phyloP scores from a whole-genome alignment of 2,113 vertebrate species.

The Ondatra zibethicus region DNA sequence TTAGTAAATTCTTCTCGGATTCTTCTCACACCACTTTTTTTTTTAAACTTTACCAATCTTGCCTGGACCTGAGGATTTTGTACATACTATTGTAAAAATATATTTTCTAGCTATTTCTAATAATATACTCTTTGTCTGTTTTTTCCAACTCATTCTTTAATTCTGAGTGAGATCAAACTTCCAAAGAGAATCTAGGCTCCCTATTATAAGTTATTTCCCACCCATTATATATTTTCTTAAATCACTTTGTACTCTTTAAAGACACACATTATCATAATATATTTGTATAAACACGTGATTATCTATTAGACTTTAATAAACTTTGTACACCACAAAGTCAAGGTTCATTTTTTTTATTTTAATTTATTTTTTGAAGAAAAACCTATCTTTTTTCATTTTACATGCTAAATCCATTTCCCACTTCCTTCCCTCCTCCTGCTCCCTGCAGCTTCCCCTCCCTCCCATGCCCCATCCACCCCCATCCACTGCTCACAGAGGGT shows the following conservation, averaged over 20 bases:
- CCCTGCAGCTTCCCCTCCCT: no score
- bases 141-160: neutral
- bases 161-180: slow-evolving; percentile 1
- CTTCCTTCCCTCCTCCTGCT: no score
- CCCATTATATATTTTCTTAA: neutral
- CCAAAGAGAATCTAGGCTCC: neutral
- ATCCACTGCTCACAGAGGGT: no score
- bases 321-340: neutral
- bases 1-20: neutral
- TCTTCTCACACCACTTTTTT: neutral
- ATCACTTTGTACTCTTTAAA: neutral
- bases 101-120: neutral
- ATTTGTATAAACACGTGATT: slow-evolving; percentile 19
- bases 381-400: no score
- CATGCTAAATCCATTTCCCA: no score
- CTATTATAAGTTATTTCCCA: neutral
- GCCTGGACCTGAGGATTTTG: neutral
- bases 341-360: slow-evolving; percentile 7
- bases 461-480: no score
- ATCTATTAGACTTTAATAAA: neutral
- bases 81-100: neutral
- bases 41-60: neutral
- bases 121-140: neutral
- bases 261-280: neutral
- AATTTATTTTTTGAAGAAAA: no score